These are phyloP conservation scores for Xanthia icteritia DNA, from an alignment of 2,888 invertebrate species.

Conservation along the genomic window DNA sequence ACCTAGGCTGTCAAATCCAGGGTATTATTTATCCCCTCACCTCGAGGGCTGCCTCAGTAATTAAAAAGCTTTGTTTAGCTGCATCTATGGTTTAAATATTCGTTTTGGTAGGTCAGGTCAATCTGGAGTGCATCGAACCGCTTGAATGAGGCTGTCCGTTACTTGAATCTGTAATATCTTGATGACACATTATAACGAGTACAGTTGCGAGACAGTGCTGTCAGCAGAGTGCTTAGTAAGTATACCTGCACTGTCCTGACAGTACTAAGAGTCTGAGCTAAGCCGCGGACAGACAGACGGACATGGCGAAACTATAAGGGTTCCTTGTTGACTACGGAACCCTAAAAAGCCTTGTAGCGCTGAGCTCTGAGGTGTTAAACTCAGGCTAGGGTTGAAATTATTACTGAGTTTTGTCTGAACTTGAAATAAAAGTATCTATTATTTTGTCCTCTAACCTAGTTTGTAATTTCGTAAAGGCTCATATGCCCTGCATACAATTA, in stretches of 20 bases:
- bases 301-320: too few relatives aligned
- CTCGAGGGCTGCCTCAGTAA: too few relatives aligned
- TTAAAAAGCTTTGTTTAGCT: neutral
- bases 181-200: too few relatives aligned
- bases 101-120: too few relatives aligned
- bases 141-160: neutral
- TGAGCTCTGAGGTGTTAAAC: neutral
- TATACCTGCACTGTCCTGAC: neutral
- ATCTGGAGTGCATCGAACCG: neutral
- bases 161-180: neutral
- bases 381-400: neutral
- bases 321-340: too few relatives aligned
- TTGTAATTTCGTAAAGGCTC: neutral
- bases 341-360: neutral
- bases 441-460: neutral
- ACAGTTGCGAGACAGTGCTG: neutral
- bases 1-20: neutral
- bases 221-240: neutral
- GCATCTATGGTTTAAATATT: neutral
- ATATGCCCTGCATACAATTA: neutral
- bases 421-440: neutral
- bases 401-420: neutral
- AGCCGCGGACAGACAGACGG: too few relatives aligned
- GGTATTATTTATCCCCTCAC: neutral
- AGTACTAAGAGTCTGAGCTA: too few relatives aligned